A percentile compares a stretch with the other conserved stretches of the same genome.
These are phyloP conservation scores for Noctuana brunneofusca DNA, from an alignment of 2,888 invertebrate genomes.

Conservation along the genomic window DNA sequence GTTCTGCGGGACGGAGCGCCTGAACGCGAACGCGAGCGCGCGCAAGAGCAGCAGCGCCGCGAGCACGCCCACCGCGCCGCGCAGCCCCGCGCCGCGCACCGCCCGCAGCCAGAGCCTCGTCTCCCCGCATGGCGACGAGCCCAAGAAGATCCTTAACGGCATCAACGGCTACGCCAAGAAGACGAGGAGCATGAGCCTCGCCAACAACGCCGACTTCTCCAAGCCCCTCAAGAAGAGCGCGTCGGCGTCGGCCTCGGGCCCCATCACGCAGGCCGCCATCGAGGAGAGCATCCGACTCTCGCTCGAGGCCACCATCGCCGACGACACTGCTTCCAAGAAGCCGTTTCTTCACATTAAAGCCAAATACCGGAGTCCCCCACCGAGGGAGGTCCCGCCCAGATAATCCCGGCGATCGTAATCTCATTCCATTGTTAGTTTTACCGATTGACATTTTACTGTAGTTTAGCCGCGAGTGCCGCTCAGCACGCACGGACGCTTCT, in stretches of 20 bases:
- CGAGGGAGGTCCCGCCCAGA: slow-evolving; percentile 84
- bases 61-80: slow-evolving; percentile 51
- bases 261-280: slow-evolving; percentile 75
- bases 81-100: slow-evolving; percentile 44
- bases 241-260: slow-evolving; percentile 55
- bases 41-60: slow-evolving; percentile 52
- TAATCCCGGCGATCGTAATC: slow-evolving; percentile 48
- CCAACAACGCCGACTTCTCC: slow-evolving; percentile 51
- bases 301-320: slow-evolving; percentile 68
- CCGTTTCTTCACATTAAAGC: slow-evolving; percentile 87
- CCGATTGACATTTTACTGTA: slow-evolving; percentile 33
- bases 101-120: slow-evolving; percentile 73
- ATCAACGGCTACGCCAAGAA: slow-evolving; percentile 58
- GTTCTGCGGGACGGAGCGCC: slow-evolving; percentile 64
- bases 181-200: slow-evolving; percentile 73
- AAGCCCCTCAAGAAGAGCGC: slow-evolving; percentile 58
- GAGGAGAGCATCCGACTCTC: slow-evolving; percentile 76
- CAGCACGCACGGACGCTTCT: slow-evolving; percentile 10
- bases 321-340: slow-evolving; percentile 67
- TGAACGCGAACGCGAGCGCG: slow-evolving; percentile 41
- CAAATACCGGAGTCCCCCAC: slow-evolving; percentile 88
- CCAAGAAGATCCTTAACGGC: slow-evolving; percentile 52
- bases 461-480: slow-evolving; percentile 9
- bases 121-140: slow-evolving; percentile 62
- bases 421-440: slow-evolving; percentile 64